phyloP scores from a whole-genome alignment of 1,140 invertebrate species.

The Physella acuta region DNA sequence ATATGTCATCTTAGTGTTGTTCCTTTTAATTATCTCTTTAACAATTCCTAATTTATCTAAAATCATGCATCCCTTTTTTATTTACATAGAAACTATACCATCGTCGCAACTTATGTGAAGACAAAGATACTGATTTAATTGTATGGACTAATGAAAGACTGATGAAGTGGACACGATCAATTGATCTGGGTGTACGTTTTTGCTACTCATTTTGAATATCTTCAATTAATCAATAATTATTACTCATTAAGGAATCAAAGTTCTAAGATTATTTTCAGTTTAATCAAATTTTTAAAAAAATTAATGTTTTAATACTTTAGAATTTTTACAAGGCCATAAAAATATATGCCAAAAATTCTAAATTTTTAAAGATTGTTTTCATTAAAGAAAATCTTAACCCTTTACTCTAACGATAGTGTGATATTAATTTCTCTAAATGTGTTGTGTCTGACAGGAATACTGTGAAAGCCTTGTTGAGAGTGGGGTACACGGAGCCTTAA shows the following conservation, averaged over 20 bases:
- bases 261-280: no score
- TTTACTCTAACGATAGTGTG: no score
- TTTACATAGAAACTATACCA: slow-evolving; percentile 76
- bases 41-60: not conserved
- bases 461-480: slow-evolving; percentile 93
- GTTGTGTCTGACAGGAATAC: slow-evolving; percentile 77
- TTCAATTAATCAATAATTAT: no score
- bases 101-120: slow-evolving; percentile 82
- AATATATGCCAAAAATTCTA: not conserved
- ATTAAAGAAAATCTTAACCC: not conserved
- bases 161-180: slow-evolving; percentile 87
- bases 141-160: slow-evolving; percentile 94
- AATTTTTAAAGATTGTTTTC: not conserved
- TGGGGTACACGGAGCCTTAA: slow-evolving; percentile 88
- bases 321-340: no score
- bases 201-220: no score
- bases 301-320: no score
- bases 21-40: no score
- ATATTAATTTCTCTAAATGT: not conserved
- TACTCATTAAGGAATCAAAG: no score
- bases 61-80: no score
- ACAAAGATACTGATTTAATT: slow-evolving; percentile 82
- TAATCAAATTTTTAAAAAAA: no score
- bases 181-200: slow-evolving; percentile 76
- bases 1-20: not conserved